Percentiles rank a stretch among this genome's conserved stretches.
Conservation (phyloP, 2,888 invertebrate species). For the Diarsia rubi region DNA sequence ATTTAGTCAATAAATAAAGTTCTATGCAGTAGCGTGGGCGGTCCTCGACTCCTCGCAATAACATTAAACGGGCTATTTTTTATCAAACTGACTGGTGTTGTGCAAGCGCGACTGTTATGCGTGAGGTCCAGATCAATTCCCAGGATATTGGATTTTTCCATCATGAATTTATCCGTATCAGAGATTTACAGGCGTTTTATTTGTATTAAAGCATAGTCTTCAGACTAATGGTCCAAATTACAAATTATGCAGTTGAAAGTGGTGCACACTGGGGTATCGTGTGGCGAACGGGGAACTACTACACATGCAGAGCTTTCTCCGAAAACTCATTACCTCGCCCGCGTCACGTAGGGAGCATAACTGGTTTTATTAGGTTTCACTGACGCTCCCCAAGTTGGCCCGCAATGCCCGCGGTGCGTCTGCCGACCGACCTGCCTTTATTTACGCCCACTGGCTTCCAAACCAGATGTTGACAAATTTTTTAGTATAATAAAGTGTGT, state of each 20-base stretch:
- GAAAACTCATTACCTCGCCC: constrained; percentile 89
- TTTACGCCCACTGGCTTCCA: constrained; percentile 66
- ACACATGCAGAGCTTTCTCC: constrained; percentile 84
- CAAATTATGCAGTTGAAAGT: constrained; percentile 57
- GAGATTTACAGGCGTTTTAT: no score
- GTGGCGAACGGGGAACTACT: constrained; percentile 71
- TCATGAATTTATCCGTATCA: no score
- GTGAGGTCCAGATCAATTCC: no score
- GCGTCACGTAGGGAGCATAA: constrained; percentile 88
- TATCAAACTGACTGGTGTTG: constrained; percentile 15
- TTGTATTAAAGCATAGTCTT: constrained; percentile 25
- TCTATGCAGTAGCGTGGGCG: constrained; percentile 38
- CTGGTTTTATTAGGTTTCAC: constrained; percentile 89
- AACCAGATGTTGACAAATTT: constrained; percentile 59
- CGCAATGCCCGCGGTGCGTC: constrained; percentile 71
- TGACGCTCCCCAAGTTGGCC: constrained; percentile 77
- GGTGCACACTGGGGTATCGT: constrained; percentile 52
- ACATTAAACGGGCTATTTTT: constrained; percentile 47
- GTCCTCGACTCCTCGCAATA: constrained; percentile 39
- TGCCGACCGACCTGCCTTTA: constrained; percentile 77
- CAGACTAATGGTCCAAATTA: constrained; percentile 58
- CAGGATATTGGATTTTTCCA: no score
- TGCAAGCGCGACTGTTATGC: no score
- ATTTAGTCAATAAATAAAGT: constrained; percentile 46
- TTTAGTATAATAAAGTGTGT: constrained; percentile 23